Percentiles rank a stretch among this genome's conserved stretches.
phyloP scores from a whole-genome alignment of 2,888 invertebrate genomes.

The Amblyjoppa fuscipennis region DNA sequence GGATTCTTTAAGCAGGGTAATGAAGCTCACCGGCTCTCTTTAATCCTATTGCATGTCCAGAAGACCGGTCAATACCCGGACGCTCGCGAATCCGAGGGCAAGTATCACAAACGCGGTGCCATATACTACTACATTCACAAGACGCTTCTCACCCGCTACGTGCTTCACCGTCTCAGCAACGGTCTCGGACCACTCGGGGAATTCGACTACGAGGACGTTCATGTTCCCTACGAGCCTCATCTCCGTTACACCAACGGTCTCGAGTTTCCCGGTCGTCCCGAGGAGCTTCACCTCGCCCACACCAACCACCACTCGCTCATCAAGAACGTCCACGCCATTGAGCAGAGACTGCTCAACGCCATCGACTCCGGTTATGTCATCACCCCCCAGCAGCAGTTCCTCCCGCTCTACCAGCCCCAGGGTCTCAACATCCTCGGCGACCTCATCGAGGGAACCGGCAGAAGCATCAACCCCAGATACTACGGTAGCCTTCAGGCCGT shows the following conservation, averaged over 20 bases:
- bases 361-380: conserved; percentile 87
- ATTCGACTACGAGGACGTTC: conserved; percentile 86
- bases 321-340: conserved; percentile 86
- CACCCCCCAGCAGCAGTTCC: conserved; percentile 86
- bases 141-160: conserved; percentile 90
- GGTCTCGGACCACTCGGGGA: conserved; percentile 89
- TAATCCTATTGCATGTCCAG: conserved; percentile 79
- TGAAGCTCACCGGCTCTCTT: not conserved
- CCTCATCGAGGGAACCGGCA: conserved; percentile 88
- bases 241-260: conserved; percentile 89
- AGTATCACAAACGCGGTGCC: conserved; percentile 80
- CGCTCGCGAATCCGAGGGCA: conserved; percentile 65
- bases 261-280: conserved; percentile 87
- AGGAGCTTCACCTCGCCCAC: conserved; percentile 79
- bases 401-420: conserved; percentile 88
- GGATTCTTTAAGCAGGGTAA: no score
- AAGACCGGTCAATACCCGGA: conserved; percentile 88
- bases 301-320: conserved; percentile 84
- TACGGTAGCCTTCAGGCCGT: conserved; percentile 88
- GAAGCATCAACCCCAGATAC: conserved; percentile 87
- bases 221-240: conserved; percentile 89
- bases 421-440: conserved; percentile 89
- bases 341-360: conserved; percentile 87
- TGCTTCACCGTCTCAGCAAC: conserved; percentile 91
- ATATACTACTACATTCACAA: conserved; percentile 89